Evolutionary conservation across 2,113 vertebrate genomes (phyloP).

Genomic region (Corydoras maculifer): DNA sequence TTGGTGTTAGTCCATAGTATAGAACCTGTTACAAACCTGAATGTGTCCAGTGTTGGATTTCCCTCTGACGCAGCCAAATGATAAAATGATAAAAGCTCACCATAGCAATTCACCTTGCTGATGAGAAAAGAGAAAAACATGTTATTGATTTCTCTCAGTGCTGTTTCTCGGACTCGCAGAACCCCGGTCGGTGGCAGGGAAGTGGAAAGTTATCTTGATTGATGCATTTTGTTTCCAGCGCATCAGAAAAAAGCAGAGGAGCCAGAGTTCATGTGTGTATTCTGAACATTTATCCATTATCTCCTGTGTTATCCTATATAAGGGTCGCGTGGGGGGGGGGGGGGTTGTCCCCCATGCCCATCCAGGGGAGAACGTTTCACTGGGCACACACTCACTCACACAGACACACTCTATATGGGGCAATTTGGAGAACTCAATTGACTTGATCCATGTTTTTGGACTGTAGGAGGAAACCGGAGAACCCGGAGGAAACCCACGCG

Average conservation of each 20-base stretch:
- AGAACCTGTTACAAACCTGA: conserved; percentile 12
- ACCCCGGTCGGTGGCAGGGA: conserved; percentile 10
- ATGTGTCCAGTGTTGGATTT: background rate
- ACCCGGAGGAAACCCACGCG: too few species aligned
- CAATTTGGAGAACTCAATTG: too few species aligned
- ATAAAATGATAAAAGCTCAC: conserved; percentile 19
- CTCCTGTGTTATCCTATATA: too few species aligned
- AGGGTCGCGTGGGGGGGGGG: too few species aligned
- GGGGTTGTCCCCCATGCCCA: too few species aligned
- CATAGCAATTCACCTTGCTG: conserved; percentile 31
- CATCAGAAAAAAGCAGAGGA: conserved; percentile 1
- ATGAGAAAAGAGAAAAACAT: conserved; percentile 21
- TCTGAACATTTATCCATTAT: background rate
- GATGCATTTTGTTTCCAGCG: conserved; percentile 18
- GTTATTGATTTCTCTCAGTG: conserved; percentile 26
- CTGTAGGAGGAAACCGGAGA: too few species aligned
- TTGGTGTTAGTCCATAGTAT: background rate
- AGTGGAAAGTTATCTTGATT: conserved; percentile 27
- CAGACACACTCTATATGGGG: too few species aligned
- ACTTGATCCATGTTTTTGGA: too few species aligned
- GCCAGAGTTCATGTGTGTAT: background rate
- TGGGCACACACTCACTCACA: too few species aligned
- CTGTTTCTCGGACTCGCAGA: conserved; percentile 30
- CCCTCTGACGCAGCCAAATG: background rate
- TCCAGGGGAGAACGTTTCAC: too few species aligned